Base-by-base conservation (phyloP, 2,113 vertebrate species). In the Triplophysa dalaica region DNA sequence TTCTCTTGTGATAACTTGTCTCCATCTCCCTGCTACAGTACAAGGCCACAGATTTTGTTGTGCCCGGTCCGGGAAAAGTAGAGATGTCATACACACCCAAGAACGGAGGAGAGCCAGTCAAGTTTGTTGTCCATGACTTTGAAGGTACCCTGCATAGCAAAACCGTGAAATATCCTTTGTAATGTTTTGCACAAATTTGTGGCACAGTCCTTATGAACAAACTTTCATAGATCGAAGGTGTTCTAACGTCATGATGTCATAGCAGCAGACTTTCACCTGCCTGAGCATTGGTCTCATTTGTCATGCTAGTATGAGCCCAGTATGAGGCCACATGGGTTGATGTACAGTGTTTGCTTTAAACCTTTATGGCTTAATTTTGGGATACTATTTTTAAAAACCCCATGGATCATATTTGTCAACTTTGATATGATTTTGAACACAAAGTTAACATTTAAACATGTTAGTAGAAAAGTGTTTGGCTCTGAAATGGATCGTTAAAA, bases 11-110 rank as follows among this genome's bases (percentile, higher is more conserved):
- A 19, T 77, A 17, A 24, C 10, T 6, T 68, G 54, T 77, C 33
- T 38, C 13, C 19, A 41, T 7, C 74, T 45, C 54, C 74, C 73
- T 72, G 33, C 56, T 24, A 54, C 89, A 99, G 98, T 99, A 99
- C 89, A 97, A 95, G 92, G 97, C 98, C 85, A 98, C 96, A 41
- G 97, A 99, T 91, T 99, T 99, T 84, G 95, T 99, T 50, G 95
- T 99, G 69, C 93, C 97, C 2, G 96, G 96, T 0, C 96, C 96
- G 63, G 98, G 98, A 68, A 96, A 90, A 83, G 93, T 99, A 79
- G 97, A 98, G 89, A 98, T 99, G 92, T 95, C 85, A 17, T 99
- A 95, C 86, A 98, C 94, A 0, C 95, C 98, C 1, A 68, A 43
- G 26, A 87, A 88, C 2, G 97, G 95, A 81, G 97, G 95, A 68